phyloP scores from a whole-genome alignment of 2,888 invertebrate genomes.

The Andrena flavipes region DNA sequence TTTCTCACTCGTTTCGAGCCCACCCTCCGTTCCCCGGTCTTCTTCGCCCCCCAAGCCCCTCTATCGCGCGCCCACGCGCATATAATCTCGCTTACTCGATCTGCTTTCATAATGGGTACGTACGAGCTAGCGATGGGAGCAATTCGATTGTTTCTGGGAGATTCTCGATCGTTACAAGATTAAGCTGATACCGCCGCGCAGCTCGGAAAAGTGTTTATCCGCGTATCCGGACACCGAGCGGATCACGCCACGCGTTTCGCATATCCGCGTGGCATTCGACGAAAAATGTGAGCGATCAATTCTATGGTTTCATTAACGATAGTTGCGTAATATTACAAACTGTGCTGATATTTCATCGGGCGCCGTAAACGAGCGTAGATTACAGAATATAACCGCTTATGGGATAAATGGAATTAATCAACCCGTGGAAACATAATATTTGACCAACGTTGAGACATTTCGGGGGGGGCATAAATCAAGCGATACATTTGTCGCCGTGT shows the following conservation, averaged over 20 bases:
- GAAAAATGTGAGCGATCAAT: too few relatives aligned
- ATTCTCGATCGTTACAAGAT: conserved; percentile 29
- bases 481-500: conserved; percentile 8
- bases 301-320: too few relatives aligned
- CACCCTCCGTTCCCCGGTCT: conserved; percentile 17
- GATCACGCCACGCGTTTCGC: neutral
- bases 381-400: neutral
- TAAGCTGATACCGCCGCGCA: neutral
- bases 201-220: neutral
- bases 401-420: conserved; percentile 13
- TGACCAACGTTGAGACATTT: conserved; percentile 1
- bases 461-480: neutral
- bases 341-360: neutral
- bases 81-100: conserved; percentile 43
- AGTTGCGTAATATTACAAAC: neutral
- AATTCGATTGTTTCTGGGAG: conserved; percentile 42
- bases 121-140: conserved; percentile 40
- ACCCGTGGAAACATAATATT: conserved; percentile 4
- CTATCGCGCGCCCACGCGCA: conserved; percentile 14
- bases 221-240: neutral
- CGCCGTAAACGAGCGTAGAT: neutral
- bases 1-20: conserved; percentile 43
- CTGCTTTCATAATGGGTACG: conserved; percentile 51
- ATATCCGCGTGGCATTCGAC: too few relatives aligned
- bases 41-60: conserved; percentile 32